Evolutionary conservation across 2,113 vertebrate genomes (phyloP), one percentile per base, ranked within the genome.

Genomic region (Catharus bicknelli): DNA sequence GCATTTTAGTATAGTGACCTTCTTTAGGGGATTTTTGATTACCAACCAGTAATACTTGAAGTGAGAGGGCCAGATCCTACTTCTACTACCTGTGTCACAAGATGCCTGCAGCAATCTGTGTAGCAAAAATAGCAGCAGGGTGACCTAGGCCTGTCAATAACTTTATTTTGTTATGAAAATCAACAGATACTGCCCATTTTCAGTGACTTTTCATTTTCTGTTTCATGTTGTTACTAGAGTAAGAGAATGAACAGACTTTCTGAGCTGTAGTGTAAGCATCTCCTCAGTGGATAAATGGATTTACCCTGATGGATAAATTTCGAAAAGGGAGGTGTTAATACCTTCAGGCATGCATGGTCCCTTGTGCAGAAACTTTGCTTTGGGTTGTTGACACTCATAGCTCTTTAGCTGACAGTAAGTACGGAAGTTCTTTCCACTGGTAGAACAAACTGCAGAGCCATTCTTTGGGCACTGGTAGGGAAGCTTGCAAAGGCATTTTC

Each of bases 341-440:
- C 98, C 98, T 96, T 51, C 7, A 40, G 58, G 10, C 15, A 2
- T 18, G 76, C 97, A 98, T 2, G 13, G 23, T 75, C 96, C 97
- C 38, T 34, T 96, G 85, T 87, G 93, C 86, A 95, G 87, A 88
- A 99, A 98, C 76, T 91, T 54, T 22, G 97, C 61, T 21, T 8
- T n/a, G 0, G 90, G 90, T 4, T 6, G 79, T 12, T 83, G 83
- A 67, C 98, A 99, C 93, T 98, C 97, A 1, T 95, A 94, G 64
- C 97, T 98, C 96, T 98, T 98, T 4, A 97, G 96, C 27, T 98
- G 98, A 58, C 98, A 99, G 91, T 98, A 98, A 22, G 95, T 98
- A 3, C 6, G 40, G 82, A 96, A 98, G 16, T 1, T 26, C 76
- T 2, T 96, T 6, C 92, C 29, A 0, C 66, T 74, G 29, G 48